Base-by-base conservation (phyloP, 2,797 vertebrate genomes). In the Scleropages formosus region DNA sequence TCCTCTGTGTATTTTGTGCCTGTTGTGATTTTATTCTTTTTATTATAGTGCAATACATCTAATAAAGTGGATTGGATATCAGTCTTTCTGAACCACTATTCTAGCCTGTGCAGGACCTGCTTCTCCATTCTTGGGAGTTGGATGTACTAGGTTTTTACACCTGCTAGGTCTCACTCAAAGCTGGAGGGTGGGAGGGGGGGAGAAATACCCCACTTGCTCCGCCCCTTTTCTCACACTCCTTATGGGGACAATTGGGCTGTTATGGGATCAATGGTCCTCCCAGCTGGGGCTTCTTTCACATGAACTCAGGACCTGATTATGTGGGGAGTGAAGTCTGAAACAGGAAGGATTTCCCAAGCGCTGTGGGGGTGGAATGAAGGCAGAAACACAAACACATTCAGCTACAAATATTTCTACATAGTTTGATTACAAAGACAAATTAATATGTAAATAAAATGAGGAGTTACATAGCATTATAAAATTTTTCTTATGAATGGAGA, bases 261-360 rank as follows among this genome's bases (percentile, higher is more conserved):
- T 90, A 83, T 86, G 79, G 84, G 84, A 87, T 92, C 91, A 93
- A 93, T 93, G 84, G 88, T 86, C 84, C 82, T 89, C 91, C 86
- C 92, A 92, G 91, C 91, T 90, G 90, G 91, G 90, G 88, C 83
- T 87, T 88, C 85, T 79, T 83, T 80, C 83, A 87, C 88, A 85
- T 84, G 87, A 83, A 90, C 84, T 81, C 83, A 31, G 84, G 84
- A 79, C 79, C 77, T 80, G 86, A 82, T 85, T 85, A 78, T 79
- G 20, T 47, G 49, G 59, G 82, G 82, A 89, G 87, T 51, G 18
- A 49, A 77, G 74, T 81, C 79, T 76, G 89, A 88, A 90, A 89
- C 88, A 88, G 87, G 87, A 87, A 88, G 83, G 82, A 88, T 73
- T 81, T 39, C 31, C 31, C 31, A 39, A 39, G 31, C 31, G 31